Percentiles rank a stretch among this genome's conserved stretches.
Conservation (phyloP, 23 tunicate species). For the Phallusia fumigata region DNA sequence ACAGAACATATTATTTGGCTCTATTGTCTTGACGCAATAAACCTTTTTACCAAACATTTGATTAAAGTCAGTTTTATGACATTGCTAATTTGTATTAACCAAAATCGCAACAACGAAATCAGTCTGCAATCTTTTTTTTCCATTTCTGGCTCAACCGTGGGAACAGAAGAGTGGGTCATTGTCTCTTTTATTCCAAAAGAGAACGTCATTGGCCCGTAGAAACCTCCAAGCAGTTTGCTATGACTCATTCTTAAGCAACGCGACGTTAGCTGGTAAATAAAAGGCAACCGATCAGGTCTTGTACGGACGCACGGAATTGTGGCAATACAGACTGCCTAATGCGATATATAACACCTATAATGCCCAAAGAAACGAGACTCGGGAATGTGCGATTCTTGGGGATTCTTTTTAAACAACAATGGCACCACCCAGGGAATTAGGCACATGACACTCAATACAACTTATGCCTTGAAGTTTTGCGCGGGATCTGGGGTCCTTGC, state of each 20-base stretch:
- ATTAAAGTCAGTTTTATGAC: no score
- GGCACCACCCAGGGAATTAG: background rate
- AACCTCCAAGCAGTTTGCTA: background rate
- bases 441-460: constrained; percentile 3
- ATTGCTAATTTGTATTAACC: no score
- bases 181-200: background rate
- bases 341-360: no score
- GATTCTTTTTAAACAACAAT: background rate
- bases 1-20: no score
- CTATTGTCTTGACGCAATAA: no score
- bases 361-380: no score
- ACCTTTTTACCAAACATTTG: no score
- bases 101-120: no score
- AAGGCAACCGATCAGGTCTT: background rate
- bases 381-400: no score
- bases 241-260: background rate
- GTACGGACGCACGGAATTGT: no score
- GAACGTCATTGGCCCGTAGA: background rate
- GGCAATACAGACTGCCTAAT: no score
- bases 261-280: background rate
- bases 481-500: background rate
- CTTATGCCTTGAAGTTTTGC: background rate
- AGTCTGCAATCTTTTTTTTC: no score
- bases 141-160: background rate
- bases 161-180: background rate